A percentile compares a stretch with the other conserved stretches of the same genome.
Conservation (phyloP, 2,888 invertebrate genomes). For the Dasypolia templi region DNA sequence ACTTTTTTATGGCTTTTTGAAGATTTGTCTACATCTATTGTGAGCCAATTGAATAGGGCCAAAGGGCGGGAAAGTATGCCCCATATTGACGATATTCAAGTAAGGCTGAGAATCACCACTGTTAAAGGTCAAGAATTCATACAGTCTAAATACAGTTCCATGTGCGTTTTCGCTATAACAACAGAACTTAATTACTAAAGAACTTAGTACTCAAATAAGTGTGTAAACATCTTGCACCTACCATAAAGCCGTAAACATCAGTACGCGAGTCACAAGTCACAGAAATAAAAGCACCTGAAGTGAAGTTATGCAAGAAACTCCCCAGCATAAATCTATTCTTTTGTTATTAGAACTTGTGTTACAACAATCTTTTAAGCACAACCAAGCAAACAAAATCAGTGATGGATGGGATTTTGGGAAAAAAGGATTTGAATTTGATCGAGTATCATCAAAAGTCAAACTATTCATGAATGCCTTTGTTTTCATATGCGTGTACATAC, state of each 20-base stretch:
- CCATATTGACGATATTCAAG: not conserved
- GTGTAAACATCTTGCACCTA: too few relatives aligned
- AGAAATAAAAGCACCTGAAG: too few relatives aligned
- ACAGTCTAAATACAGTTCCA: too few relatives aligned
- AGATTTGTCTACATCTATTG: not conserved
- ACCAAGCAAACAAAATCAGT: slow-evolving; percentile 6
- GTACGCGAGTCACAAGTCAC: too few relatives aligned
- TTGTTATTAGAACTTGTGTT: not conserved
- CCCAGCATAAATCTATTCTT: not conserved
- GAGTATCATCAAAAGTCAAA: not conserved
- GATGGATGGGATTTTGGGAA: not conserved
- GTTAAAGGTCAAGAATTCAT: not conserved
- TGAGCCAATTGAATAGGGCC: not conserved
- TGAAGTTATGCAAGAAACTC: too few relatives aligned
- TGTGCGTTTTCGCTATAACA: too few relatives aligned
- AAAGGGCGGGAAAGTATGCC: too few relatives aligned
- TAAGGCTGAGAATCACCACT: not conserved
- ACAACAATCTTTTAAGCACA: not conserved
- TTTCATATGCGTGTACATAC: slow-evolving; percentile 1
- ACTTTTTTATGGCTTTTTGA: not conserved
- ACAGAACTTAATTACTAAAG: too few relatives aligned
- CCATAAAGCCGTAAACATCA: too few relatives aligned
- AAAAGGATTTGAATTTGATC: slow-evolving; percentile 5
- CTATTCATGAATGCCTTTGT: not conserved
- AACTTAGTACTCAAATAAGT: too few relatives aligned